Evolutionary conservation across 2,888 invertebrate genomes (phyloP), one percentile per base, ranked within the genome.

Genomic region (Embidobia sp.): DNA sequence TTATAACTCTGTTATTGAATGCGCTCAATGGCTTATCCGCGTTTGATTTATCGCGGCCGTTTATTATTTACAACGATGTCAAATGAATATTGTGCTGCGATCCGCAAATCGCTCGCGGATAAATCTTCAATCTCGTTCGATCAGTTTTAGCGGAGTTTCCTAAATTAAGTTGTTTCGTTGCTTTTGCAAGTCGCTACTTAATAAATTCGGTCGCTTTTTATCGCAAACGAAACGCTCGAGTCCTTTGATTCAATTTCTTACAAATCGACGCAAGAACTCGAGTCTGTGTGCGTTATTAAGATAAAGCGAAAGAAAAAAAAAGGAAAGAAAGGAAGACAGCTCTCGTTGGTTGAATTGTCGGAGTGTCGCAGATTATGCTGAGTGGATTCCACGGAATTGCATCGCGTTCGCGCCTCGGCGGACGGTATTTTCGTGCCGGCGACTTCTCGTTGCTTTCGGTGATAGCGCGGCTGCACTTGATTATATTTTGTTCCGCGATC

Each of bases 341-440:
- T 70, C 64, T 64, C 49, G 69, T 76, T 57, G 42, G 42, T 55
- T 26, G 64, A 63, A 55, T 63, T 7, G 69, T 69, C 69, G 49
- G 40, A 55, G 66, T 48, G 77, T 66, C 81, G 82, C 80, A 82
- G 85, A 85, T 85, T 85, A 83, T 84, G 79, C 79, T 83, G 82
- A 85, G 84, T 84, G 82, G 85, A 83, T 85, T 85, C 84, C 82
- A 73, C 76, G 83, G 82, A 84, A 85, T 84, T 82, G 83, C 82
- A 80, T 80, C 80, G 80, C 74, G 63, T 75, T 75, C 66, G 63
- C 72, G 64, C 57, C 64, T 73, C 35, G 11, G 40, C 44, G 53
- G 72, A 63, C 55, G 63, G 57, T 73, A 73, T 73, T 73, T 64
- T 49, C 64, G 64, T 57, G 37, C 53, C 8, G 40, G 31, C 27